Percentiles rank a stretch among this genome's conserved stretches.
Conservation (phyloP, 2,888 invertebrate species). For the Phania funesta region DNA sequence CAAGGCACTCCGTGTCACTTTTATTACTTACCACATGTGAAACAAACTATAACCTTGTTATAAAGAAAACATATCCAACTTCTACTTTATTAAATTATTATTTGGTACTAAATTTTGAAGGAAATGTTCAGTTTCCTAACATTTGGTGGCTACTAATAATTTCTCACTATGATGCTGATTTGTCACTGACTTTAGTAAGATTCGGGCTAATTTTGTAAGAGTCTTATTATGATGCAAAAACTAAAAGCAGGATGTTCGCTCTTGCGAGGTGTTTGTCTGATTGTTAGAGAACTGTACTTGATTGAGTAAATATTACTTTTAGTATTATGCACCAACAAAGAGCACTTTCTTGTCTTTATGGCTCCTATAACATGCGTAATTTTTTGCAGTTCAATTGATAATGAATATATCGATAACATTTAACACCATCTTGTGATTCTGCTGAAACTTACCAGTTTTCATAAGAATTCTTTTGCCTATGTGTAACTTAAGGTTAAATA, state of each 20-base stretch:
- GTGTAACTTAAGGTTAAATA: too few relatives aligned
- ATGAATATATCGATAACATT: too few relatives aligned
- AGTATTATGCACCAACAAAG: constrained; percentile 58
- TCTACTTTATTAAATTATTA: constrained; percentile 9
- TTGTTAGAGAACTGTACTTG: not conserved
- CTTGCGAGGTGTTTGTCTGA: constrained; percentile 80
- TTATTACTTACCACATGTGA: constrained; percentile 59
- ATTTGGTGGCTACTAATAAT: not conserved
- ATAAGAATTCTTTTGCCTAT: too few relatives aligned
- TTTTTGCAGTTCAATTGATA: too few relatives aligned
- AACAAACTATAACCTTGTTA: constrained; percentile 69
- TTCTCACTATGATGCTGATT: constrained; percentile 73
- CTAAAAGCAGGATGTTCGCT: constrained; percentile 76
- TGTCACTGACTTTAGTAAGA: constrained; percentile 75
- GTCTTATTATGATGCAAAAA: constrained; percentile 54
- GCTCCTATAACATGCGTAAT: constrained; percentile 51
- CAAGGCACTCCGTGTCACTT: constrained; percentile 72
- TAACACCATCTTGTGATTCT: too few relatives aligned
- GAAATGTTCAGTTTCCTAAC: not conserved
- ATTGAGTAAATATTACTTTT: not conserved
- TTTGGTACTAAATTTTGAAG: constrained; percentile 60
- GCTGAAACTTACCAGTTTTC: too few relatives aligned
- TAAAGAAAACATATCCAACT: constrained; percentile 29
- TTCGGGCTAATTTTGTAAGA: constrained; percentile 76
- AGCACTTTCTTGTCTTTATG: constrained; percentile 64